Conservation (phyloP, 2,113 vertebrate genomes). For the Macroglossus sobrinus region DNA sequence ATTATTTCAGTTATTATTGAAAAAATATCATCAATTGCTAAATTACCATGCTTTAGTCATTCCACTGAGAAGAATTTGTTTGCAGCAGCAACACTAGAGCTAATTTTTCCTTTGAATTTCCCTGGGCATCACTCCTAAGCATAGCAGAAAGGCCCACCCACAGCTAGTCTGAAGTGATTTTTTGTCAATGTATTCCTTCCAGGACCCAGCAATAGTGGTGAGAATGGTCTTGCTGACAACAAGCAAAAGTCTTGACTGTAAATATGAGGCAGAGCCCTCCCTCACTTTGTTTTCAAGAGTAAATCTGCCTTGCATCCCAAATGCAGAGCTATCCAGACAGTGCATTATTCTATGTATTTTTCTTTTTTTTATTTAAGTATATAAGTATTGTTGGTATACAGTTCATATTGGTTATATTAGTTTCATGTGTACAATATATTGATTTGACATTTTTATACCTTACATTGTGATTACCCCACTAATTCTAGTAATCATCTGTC, state of each 20-base stretch:
- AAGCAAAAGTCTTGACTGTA: not conserved
- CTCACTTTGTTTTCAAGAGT: not conserved
- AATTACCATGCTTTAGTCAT: slow-evolving; percentile 66
- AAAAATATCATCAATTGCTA: slow-evolving; percentile 64
- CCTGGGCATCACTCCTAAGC: slow-evolving; percentile 60
- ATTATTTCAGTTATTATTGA: slow-evolving; percentile 79
- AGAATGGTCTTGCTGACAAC: not conserved
- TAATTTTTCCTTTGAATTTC: slow-evolving; percentile 72
- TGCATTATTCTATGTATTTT: not conserved
- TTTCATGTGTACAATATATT: too few species aligned
- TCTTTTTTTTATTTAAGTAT: too few species aligned
- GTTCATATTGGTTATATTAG: too few species aligned
- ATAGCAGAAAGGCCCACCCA: slow-evolving; percentile 12
- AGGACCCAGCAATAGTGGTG: not conserved
- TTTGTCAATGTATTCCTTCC: not conserved
- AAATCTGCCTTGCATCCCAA: not conserved
- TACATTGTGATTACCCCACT: too few species aligned
- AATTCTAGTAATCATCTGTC: too few species aligned
- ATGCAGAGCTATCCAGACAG: not conserved
- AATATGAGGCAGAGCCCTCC: not conserved
- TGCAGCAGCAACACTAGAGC: slow-evolving; percentile 62
- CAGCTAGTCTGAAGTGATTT: slow-evolving; percentile 20
- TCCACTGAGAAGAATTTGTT: slow-evolving; percentile 69
- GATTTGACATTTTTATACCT: too few species aligned
- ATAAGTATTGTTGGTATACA: too few species aligned